Percentiles rank a stretch among this genome's conserved stretches.
Conservation (phyloP, 2,888 invertebrate species). For the Erebia palarica region DNA sequence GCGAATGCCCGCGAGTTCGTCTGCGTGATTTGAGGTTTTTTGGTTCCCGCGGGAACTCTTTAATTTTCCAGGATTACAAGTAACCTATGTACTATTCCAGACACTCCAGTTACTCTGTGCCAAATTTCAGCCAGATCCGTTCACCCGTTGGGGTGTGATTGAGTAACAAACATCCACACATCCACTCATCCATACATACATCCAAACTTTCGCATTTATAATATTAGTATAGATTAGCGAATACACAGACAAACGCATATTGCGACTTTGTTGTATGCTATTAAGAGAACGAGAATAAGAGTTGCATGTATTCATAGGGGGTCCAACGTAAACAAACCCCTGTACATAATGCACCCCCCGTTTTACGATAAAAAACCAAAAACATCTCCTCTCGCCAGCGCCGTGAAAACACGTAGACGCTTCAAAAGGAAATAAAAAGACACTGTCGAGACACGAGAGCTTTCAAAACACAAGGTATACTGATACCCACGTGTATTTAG, state of each 20-base stretch:
- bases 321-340: constrained; percentile 15
- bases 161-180: too few relatives aligned
- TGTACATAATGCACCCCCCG: constrained; percentile 7
- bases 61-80: too few relatives aligned
- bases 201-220: too few relatives aligned
- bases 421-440: constrained; percentile 16
- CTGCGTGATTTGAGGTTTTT: too few relatives aligned
- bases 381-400: constrained; percentile 14
- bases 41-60: too few relatives aligned
- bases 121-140: too few relatives aligned
- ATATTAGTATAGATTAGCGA: neutral
- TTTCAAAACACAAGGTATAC: neutral
- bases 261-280: neutral
- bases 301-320: neutral
- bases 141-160: too few relatives aligned
- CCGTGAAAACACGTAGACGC: constrained; percentile 14
- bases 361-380: constrained; percentile 8
- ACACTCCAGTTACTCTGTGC: too few relatives aligned
- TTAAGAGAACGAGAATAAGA: neutral
- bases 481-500: neutral
- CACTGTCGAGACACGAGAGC: neutral
- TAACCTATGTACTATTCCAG: too few relatives aligned
- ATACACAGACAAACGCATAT: neutral
- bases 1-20: too few relatives aligned
- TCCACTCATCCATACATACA: too few relatives aligned